Evolutionary conservation across 2,888 invertebrate species (phyloP), one percentile per base, ranked within the genome.

Genomic region (Xanthia togata): DNA sequence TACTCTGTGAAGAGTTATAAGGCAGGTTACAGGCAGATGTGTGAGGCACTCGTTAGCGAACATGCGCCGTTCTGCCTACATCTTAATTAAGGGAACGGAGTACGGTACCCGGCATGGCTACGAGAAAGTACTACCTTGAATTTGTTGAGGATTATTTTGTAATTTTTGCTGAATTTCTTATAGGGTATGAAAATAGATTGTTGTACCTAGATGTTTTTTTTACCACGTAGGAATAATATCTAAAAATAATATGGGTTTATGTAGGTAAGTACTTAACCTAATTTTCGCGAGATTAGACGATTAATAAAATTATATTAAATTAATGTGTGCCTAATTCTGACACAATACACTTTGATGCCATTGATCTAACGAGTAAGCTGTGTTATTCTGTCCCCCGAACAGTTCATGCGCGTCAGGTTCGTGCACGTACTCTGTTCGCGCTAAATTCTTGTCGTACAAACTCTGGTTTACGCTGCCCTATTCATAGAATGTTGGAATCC

Each of bases 11-110:
- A 26, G 57, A 78, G 78, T 67, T 84, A 76, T 78, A 82, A 87
- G 84, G 68, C 81, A 74, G 79, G 80, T 82, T 88, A 88, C 90
- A 82, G 89, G 92, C 93, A 93, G 93, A 91, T 90, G 94, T 94
- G 95, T 93, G 93, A 91, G 93, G 90, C 89, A 86, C 95, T 96
- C 95, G 96, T 96, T 96, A 96, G 95, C 89, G 92, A 87, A 95
- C 95, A 95, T 91, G 93, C 91, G 90, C 93, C 91, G 94, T 92
- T 94, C 94, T 93, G 93, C 92, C 95, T 95, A 96, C 96, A 96
- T 95, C 96, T 96, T 96, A 95, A 96, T 96, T 96, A 96, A 95
- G 91, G 82, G 82, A 73, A 76, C 76, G 72, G 78, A 79, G 76
- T 88, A 86, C 89, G 86, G 87, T 86, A 87, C 83, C 47, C 50